Conservation (phyloP, 2,113 vertebrate species). For the Indicator maculatus region DNA sequence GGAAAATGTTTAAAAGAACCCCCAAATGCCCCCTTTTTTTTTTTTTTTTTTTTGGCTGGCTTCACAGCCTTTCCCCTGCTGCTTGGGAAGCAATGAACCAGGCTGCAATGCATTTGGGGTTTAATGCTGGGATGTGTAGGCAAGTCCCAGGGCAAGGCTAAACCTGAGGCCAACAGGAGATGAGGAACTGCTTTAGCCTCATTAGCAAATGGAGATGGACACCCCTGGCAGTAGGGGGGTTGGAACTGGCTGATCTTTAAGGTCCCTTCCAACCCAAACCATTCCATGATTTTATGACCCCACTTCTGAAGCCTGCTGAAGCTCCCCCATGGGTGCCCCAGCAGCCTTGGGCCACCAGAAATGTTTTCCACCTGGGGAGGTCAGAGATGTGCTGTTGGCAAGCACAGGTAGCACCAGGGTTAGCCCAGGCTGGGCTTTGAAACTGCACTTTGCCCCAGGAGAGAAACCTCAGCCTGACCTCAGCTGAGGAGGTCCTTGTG, state of each 20-base stretch:
- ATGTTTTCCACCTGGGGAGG: background rate
- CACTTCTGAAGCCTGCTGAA: background rate
- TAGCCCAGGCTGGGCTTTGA: background rate
- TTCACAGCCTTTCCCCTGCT: background rate
- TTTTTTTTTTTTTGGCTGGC: background rate
- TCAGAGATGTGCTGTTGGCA: fast-evolving
- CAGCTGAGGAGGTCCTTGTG: background rate
- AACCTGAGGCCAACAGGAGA: background rate
- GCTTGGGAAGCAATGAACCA: background rate
- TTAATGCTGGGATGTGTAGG: background rate
- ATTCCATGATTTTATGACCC: background rate
- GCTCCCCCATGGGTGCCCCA: background rate
- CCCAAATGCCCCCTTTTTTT: background rate
- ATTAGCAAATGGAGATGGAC: background rate
- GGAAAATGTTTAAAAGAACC: background rate
- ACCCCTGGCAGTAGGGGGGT: too few species aligned
- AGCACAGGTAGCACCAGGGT: fast-evolving
- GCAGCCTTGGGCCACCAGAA: background rate
- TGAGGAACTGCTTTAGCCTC: background rate
- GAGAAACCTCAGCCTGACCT: background rate
- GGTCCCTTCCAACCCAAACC: too few species aligned
- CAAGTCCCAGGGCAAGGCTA: background rate
- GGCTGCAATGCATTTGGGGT: background rate
- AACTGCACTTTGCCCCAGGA: background rate
- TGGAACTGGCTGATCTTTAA: too few species aligned